Percentiles rank a stretch among this genome's conserved stretches.
phyloP scores from a whole-genome alignment of 2,888 invertebrate genomes.

The Subacronicta megacephala region DNA sequence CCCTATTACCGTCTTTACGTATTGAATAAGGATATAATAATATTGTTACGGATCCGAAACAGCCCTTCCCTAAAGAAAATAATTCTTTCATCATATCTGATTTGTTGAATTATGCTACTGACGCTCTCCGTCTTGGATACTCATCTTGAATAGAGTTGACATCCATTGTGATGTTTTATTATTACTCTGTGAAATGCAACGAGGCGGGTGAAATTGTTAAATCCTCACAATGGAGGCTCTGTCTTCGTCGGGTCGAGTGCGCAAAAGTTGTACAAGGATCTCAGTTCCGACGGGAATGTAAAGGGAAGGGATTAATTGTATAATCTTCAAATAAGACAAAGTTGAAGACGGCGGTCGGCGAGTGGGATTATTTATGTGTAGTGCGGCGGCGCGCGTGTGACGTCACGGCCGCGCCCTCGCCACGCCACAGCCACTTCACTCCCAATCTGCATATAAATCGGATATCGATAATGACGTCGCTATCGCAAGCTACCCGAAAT shows the following conservation, averaged over 20 bases:
- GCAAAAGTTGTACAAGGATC: constrained; percentile 84
- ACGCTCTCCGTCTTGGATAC: constrained; percentile 83
- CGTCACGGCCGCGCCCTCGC: constrained; percentile 69
- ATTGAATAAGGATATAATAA: constrained; percentile 61
- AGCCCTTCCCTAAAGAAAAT: constrained; percentile 69
- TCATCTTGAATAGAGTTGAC: constrained; percentile 87
- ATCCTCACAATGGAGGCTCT: constrained; percentile 84
- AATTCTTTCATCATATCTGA: constrained; percentile 79
- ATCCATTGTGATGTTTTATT: constrained; percentile 89
- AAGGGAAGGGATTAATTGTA: constrained; percentile 78
- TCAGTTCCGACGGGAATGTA: constrained; percentile 76
- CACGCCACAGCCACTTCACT: constrained; percentile 74
- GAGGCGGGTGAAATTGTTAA: constrained; percentile 86
- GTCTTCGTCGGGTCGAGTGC: constrained; percentile 85
- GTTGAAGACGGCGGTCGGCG: constrained; percentile 71
- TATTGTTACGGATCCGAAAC: constrained; percentile 69
- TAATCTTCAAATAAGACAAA: constrained; percentile 77
- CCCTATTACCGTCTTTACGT: constrained; percentile 54
- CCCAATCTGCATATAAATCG: constrained; percentile 90
- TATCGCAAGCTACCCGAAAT: constrained; percentile 86
- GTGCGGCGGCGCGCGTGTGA: constrained; percentile 66
- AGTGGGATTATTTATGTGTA: constrained; percentile 74
- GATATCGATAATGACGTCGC: constrained; percentile 88
- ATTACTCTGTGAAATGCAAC: constrained; percentile 86
- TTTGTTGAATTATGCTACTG: constrained; percentile 82